phyloP scores from a whole-genome alignment of 2,113 vertebrate species.

The Salminus brasiliensis region DNA sequence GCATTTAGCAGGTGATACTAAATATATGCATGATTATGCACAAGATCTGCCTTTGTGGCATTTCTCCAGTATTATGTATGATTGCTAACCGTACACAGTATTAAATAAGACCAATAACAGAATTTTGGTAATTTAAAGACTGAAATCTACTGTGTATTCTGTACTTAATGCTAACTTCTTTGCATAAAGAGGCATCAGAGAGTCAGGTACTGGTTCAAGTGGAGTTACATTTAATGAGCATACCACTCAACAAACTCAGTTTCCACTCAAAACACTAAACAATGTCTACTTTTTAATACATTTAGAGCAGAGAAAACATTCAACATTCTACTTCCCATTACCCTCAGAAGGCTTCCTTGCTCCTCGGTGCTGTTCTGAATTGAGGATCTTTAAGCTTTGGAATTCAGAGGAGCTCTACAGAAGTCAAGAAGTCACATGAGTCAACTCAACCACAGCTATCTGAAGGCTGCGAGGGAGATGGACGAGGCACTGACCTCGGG shows the following conservation, averaged over 20 bases:
- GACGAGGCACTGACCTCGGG: constrained; percentile 90
- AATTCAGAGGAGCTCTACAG: constrained; percentile 11
- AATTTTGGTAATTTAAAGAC: background rate
- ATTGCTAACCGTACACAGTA: too few species aligned
- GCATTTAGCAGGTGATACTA: too few species aligned
- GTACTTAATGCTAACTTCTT: background rate
- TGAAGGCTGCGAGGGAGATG: constrained; percentile 57
- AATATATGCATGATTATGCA: too few species aligned
- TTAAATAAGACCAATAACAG: too few species aligned
- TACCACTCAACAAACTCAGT: too few species aligned
- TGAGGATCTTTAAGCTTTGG: background rate
- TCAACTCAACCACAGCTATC: constrained; percentile 51
- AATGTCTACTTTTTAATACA: background rate
- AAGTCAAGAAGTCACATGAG: constrained; percentile 18
- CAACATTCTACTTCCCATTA: background rate
- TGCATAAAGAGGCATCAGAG: background rate
- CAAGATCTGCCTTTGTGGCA: too few species aligned
- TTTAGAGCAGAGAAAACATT: background rate
- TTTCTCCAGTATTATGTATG: too few species aligned
- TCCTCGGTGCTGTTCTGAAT: background rate
- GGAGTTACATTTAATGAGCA: background rate
- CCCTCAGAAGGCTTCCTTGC: background rate
- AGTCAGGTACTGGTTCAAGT: background rate
- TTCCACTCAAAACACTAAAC: background rate
- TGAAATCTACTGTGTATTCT: background rate